Conservation (phyloP, 2,888 invertebrate species). For the Lasioglossum lativentre region DNA sequence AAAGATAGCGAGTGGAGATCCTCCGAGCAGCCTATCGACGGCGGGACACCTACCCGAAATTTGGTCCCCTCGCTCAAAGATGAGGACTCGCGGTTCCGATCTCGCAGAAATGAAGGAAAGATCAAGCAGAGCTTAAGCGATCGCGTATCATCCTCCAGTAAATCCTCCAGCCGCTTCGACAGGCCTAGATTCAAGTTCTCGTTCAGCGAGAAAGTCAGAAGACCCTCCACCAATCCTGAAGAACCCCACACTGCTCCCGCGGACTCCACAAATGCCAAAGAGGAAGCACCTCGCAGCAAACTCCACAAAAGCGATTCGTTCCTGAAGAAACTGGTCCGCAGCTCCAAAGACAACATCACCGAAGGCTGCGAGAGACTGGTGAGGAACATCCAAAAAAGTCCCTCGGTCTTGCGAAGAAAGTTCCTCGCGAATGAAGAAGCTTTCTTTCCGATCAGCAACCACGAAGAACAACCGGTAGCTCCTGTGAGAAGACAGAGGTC, state of each 20-base stretch:
- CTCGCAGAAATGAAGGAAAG: slow-evolving; percentile 28
- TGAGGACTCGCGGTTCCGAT: slow-evolving; percentile 30
- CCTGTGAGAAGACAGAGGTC: slow-evolving; percentile 69
- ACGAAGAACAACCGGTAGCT: slow-evolving; percentile 63
- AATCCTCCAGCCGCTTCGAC: background rate
- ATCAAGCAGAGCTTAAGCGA: slow-evolving; percentile 65
- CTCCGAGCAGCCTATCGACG: background rate
- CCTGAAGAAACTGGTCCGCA: slow-evolving; percentile 73
- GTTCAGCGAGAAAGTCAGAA: slow-evolving; percentile 21
- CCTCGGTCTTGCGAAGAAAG: slow-evolving; percentile 69
- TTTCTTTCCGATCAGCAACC: background rate
- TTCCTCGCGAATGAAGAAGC: slow-evolving; percentile 61
- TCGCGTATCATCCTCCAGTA: slow-evolving; percentile 41
- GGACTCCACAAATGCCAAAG: background rate
- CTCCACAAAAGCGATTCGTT: slow-evolving; percentile 69
- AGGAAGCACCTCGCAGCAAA: slow-evolving; percentile 3
- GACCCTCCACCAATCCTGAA: background rate
- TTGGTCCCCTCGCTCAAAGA: slow-evolving; percentile 26
- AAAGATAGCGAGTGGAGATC: slow-evolving; percentile 72
- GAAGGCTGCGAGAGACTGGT: slow-evolving; percentile 76
- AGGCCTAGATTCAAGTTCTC: slow-evolving; percentile 33
- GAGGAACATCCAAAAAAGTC: slow-evolving; percentile 75
- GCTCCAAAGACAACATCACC: slow-evolving; percentile 73
- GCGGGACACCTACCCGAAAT: slow-evolving; percentile 21
- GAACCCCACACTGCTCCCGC: background rate